Evolutionary conservation across 1,140 invertebrate species (phyloP).

Genomic region (Laodelphax striatellus): DNA sequence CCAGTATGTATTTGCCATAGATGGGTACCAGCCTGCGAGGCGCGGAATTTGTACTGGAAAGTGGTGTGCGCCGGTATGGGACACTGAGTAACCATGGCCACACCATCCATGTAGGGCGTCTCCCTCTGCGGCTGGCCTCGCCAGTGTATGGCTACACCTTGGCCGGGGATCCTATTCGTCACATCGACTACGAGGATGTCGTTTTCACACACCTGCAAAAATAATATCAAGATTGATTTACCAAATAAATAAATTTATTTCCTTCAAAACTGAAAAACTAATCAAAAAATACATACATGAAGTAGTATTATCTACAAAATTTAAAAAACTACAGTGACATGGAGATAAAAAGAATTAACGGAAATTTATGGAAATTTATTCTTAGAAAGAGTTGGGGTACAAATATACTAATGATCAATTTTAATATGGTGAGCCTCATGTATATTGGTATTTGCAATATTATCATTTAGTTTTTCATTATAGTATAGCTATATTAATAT

Average conservation of each 20-base stretch:
- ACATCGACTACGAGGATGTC: conserved; percentile 77
- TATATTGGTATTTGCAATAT: no score
- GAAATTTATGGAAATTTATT: no score
- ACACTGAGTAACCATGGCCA: conserved; percentile 73
- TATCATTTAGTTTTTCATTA: no score
- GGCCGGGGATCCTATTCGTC: conserved; percentile 59
- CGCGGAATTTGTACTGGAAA: conserved; percentile 70
- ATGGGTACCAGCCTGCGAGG: conserved; percentile 55
- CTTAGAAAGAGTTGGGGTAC: no score
- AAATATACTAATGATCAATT: no score
- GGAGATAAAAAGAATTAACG: no score
- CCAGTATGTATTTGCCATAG: conserved; percentile 64
- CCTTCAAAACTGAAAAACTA: background rate
- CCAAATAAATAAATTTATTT: background rate
- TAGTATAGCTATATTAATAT: no score
- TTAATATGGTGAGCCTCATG: no score
- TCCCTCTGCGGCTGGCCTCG: conserved; percentile 64
- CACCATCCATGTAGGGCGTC: conserved; percentile 76
- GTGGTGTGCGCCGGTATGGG: conserved; percentile 67
- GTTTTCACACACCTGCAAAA: conserved; percentile 60
- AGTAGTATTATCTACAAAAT: no score
- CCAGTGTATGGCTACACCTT: conserved; percentile 68
- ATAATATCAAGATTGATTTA: background rate
- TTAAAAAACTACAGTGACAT: no score
- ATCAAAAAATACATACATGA: no score